Evolutionary conservation across 2,113 vertebrate genomes (phyloP), one percentile per base, ranked within the genome.

Genomic region (Pituophis catenifer): DNA sequence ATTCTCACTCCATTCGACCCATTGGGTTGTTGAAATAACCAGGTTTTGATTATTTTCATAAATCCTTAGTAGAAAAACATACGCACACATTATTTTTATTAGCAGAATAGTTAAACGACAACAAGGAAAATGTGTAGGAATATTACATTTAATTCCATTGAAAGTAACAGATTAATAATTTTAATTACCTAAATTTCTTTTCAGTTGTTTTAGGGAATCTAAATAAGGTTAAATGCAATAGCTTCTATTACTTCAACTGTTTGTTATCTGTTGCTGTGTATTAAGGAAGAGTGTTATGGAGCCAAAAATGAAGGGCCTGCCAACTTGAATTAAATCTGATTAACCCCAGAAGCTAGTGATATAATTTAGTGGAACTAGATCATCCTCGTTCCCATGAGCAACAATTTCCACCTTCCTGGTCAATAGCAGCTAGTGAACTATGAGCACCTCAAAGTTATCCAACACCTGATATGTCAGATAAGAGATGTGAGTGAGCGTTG

Each of bases 61-160:
- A 59, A 59, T 59, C 57, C 7, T 2, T 23, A 59, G 7, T 59
- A 94, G 86, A 29, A 94, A 44, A 94, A 88, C 19, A n/a, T 8
- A 93, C 86, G 70, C 95, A 95, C 95, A 89, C n/a, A 33, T 91
- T 24, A 94, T 95, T 94, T 6, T 75, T 75, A 33, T 17, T 33
- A 33, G n/a, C n/a, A 75, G 65, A 33, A 17, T 75, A 75, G 12
- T 75, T 75, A 75, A 75, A 75, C 13, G n/a, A 33, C 65, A 65
- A n/a, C 23, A 65, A 65, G n/a, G 65, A 17, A n/a, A 75, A 75
- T 75, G 65, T 75, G 65, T 75, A 33, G n/a, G 13, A 75, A 75
- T 75, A 89, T 92, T 54, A 48, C 17, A 93, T 94, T 94, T 96
- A 92, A 59, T 52, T 81, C 26, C 10, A 89, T 57, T 94, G 96